A percentile compares a stretch with the other conserved stretches of the same genome.
Evolutionary conservation across 2,888 invertebrate genomes (phyloP).

Genomic region (Pogonocherus hispidulus): DNA sequence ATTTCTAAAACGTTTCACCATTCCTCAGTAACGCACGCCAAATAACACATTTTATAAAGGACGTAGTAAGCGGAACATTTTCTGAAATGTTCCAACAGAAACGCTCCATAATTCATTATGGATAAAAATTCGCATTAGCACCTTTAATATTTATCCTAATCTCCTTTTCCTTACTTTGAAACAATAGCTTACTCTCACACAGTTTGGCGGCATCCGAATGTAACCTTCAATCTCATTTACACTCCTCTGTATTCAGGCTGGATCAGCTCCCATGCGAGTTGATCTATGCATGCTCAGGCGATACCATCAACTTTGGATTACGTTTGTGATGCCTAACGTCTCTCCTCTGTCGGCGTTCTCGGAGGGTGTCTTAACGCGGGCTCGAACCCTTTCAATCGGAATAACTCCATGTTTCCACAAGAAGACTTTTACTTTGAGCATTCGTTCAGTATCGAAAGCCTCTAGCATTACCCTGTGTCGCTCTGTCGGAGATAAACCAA

Average conservation of each 20-base stretch:
- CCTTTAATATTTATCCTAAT: not conserved
- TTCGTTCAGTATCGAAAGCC: slow-evolving; percentile 43
- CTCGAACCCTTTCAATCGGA: slow-evolving; percentile 55
- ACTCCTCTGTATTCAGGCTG: slow-evolving; percentile 57
- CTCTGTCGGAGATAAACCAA: slow-evolving; percentile 19
- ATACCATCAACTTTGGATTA: slow-evolving; percentile 61
- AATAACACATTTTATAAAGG: too few relatives aligned
- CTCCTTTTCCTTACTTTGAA: not conserved
- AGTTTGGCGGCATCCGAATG: slow-evolving; percentile 39
- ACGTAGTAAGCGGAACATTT: too few relatives aligned
- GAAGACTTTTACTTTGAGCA: slow-evolving; percentile 47
- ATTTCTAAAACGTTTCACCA: too few relatives aligned
- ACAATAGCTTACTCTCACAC: slow-evolving; percentile 9
- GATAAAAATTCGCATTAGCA: not conserved
- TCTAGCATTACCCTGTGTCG: slow-evolving; percentile 21
- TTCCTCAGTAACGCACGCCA: too few relatives aligned
- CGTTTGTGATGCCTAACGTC: slow-evolving; percentile 54
- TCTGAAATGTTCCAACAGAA: too few relatives aligned
- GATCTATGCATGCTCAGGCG: slow-evolving; percentile 58
- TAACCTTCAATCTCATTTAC: slow-evolving; percentile 58
- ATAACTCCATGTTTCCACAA: slow-evolving; percentile 53
- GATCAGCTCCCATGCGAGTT: slow-evolving; percentile 53
- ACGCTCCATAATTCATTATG: not conserved
- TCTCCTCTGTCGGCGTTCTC: slow-evolving; percentile 39
- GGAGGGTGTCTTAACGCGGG: slow-evolving; percentile 42